A percentile compares a stretch with the other conserved stretches of the same genome.
Conservation (phyloP, 2,888 invertebrate species). For the Aplocera efformata region DNA sequence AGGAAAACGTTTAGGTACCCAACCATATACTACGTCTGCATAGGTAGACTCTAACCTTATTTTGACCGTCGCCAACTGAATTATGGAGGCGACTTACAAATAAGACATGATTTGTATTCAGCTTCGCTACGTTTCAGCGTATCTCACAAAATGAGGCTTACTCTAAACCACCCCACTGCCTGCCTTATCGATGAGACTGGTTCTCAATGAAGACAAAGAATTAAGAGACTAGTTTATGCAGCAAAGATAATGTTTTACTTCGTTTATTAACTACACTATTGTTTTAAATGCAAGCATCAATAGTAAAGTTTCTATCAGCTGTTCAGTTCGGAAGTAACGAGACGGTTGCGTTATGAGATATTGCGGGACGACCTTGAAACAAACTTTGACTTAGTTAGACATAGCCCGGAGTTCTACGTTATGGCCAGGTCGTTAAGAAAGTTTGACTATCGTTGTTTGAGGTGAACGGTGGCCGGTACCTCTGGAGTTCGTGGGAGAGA, state of each 20-base stretch:
- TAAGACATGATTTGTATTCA: slow-evolving; percentile 55
- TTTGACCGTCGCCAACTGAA: slow-evolving; percentile 50
- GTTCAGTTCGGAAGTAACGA: slow-evolving; percentile 41
- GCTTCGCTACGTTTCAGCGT: slow-evolving; percentile 33
- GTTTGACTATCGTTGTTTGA: slow-evolving; percentile 62
- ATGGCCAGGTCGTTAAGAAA: slow-evolving; percentile 72
- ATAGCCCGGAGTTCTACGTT: slow-evolving; percentile 64
- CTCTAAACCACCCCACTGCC: too few relatives aligned
- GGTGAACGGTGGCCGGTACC: slow-evolving; percentile 78
- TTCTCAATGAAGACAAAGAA: slow-evolving; percentile 36
- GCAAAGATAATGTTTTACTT: slow-evolving; percentile 9
- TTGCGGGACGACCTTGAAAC: slow-evolving; percentile 70
- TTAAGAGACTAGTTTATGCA: slow-evolving; percentile 23
- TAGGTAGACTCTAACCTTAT: slow-evolving; percentile 63
- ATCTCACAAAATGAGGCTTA: slow-evolving; percentile 30
- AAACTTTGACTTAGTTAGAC: slow-evolving; percentile 70
- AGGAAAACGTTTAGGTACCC: slow-evolving; percentile 69
- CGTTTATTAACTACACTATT: slow-evolving; percentile 20
- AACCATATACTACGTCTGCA: slow-evolving; percentile 58
- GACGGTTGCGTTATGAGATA: slow-evolving; percentile 48
- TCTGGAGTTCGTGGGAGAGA: slow-evolving; percentile 89
- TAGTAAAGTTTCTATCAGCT: slow-evolving; percentile 35
- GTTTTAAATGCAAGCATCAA: slow-evolving; percentile 25
- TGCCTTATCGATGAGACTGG: slow-evolving; percentile 28
- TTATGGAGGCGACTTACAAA: slow-evolving; percentile 59